phyloP scores from a whole-genome alignment of 2,797 vertebrate species.

The Ctenochaetus hawaiiensis region DNA sequence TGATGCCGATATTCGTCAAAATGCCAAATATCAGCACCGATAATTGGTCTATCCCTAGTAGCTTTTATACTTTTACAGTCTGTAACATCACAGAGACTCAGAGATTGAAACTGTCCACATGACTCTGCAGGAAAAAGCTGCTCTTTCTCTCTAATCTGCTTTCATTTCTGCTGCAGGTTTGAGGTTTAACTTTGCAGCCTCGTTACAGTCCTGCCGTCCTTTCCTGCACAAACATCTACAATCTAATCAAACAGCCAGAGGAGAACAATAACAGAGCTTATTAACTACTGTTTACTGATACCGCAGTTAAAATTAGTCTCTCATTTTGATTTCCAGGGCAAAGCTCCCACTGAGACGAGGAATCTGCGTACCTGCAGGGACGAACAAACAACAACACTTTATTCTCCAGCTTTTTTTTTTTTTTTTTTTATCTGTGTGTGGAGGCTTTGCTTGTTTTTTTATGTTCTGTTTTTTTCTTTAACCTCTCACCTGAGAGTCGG shows the following conservation, averaged over 20 bases:
- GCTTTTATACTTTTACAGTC: not conserved
- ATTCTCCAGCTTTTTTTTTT: not conserved
- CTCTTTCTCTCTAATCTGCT: not conserved
- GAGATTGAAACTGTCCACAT: not conserved
- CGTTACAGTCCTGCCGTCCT: not conserved
- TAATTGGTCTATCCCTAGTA: too few species aligned
- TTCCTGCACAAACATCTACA: not conserved
- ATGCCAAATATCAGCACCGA: too few species aligned
- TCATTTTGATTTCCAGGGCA: constrained; percentile 3
- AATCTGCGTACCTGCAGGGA: constrained; percentile 12
- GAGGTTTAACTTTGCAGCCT: not conserved
- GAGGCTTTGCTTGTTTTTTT: not conserved
- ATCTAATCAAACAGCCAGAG: not conserved
- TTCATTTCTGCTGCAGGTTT: not conserved
- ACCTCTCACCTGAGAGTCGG: not conserved
- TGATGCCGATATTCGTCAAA: too few species aligned
- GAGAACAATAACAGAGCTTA: not conserved
- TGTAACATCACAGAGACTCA: not conserved
- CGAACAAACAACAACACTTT: not conserved
- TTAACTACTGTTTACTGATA: not conserved
- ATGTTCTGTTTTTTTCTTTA: not conserved
- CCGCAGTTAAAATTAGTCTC: not conserved
- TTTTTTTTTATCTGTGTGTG: not conserved
- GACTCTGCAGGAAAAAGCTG: not conserved
- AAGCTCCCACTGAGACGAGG: not conserved